Conservation (phyloP, 1,140 invertebrate species). For the Papilio glaucus region DNA sequence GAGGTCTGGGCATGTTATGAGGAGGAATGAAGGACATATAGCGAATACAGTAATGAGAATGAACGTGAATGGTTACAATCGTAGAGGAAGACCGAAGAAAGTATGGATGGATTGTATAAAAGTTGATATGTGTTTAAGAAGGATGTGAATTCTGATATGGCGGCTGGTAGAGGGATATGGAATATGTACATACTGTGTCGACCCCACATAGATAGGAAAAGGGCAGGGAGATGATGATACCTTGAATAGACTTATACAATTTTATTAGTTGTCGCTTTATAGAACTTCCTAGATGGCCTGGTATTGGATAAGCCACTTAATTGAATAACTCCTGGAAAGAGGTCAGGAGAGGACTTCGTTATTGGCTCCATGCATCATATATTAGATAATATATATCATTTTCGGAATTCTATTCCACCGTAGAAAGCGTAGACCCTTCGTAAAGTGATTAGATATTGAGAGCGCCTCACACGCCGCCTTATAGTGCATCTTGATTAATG, state of each 20-base stretch:
- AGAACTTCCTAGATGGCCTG: constrained; percentile 8
- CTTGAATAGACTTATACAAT: background rate
- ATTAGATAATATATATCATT: background rate
- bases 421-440: background rate
- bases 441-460: constrained; percentile 12
- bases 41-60: too few relatives aligned
- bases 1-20: too few relatives aligned
- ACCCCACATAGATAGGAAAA: too few relatives aligned
- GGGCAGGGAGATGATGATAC: too few relatives aligned
- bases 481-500: constrained; percentile 22
- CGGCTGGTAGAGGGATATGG: too few relatives aligned
- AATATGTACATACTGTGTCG: too few relatives aligned
- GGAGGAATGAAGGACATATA: too few relatives aligned
- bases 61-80: too few relatives aligned
- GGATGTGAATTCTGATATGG: too few relatives aligned
- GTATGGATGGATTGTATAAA: too few relatives aligned
- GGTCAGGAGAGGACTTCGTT: background rate
- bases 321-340: background rate
- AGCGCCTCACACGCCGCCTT: background rate
- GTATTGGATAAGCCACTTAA: constrained; percentile 14
- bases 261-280: background rate
- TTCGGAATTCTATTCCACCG: background rate
- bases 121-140: too few relatives aligned
- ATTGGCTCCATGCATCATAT: background rate
- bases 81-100: too few relatives aligned